Evolutionary conservation across 2,888 invertebrate genomes (phyloP).

Genomic region (Julus scandinavius): DNA sequence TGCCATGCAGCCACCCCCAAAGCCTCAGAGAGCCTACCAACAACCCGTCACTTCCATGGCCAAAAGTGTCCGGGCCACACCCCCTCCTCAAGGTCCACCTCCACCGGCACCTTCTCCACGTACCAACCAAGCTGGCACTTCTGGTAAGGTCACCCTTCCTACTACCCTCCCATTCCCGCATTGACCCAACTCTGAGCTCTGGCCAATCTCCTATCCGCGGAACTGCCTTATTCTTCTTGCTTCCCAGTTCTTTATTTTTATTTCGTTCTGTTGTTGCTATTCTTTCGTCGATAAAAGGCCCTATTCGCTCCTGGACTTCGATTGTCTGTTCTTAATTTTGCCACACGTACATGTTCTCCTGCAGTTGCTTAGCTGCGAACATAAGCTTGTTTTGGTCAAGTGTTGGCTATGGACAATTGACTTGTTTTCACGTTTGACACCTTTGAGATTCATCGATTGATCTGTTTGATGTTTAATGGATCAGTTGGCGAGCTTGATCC

Average conservation of each 20-base stretch:
- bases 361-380: neutral
- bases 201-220: neutral
- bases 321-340: neutral
- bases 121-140: constrained; percentile 59
- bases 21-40: constrained; percentile 73
- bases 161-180: neutral
- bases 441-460: neutral
- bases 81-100: constrained; percentile 60
- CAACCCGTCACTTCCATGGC: constrained; percentile 63
- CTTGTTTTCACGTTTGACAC: neutral
- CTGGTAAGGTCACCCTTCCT: constrained; percentile 58
- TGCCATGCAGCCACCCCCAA: constrained; percentile 67
- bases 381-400: neutral
- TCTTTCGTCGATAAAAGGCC: neutral
- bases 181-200: neutral
- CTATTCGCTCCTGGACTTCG: neutral
- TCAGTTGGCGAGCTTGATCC: too few relatives aligned
- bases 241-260: neutral
- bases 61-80: constrained; percentile 60
- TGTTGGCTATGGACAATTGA: neutral
- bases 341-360: neutral
- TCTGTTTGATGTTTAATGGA: neutral
- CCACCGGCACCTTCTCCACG: constrained; percentile 60
- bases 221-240: neutral
- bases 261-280: neutral